Conservation (phyloP, 1,140 invertebrate genomes). For the Euwallacea fornicatus region DNA sequence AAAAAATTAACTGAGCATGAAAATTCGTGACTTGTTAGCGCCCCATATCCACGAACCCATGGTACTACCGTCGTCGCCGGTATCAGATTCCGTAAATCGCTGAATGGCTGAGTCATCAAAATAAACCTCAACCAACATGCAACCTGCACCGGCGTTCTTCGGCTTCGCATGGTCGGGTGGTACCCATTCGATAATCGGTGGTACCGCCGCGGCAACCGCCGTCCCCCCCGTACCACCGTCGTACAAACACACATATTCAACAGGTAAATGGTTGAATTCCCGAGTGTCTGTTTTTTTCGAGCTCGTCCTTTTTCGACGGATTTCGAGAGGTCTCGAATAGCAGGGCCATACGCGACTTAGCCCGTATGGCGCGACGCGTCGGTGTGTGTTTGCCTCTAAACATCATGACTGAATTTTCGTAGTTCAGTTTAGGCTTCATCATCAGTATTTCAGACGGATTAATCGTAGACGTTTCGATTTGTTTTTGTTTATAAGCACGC, state of each 20-base stretch:
- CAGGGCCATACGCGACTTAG: slow-evolving; percentile 25
- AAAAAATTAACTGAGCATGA: background rate
- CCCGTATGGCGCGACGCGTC: slow-evolving; percentile 36
- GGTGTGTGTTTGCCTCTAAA: slow-evolving; percentile 29
- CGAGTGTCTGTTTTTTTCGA: slow-evolving; percentile 29
- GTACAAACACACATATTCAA: slow-evolving; percentile 23
- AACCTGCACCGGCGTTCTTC: slow-evolving; percentile 30
- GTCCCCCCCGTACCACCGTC: background rate
- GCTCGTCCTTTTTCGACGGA: slow-evolving; percentile 36
- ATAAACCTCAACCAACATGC: slow-evolving; percentile 17
- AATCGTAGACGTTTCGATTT: slow-evolving; percentile 21
- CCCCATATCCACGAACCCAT: background rate
- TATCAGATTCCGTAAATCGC: slow-evolving; percentile 18
- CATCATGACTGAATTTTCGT: slow-evolving; percentile 34
- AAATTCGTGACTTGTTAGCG: slow-evolving; percentile 9
- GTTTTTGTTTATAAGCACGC: slow-evolving; percentile 12
- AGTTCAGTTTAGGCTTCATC: slow-evolving; percentile 19
- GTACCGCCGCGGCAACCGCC: slow-evolving; percentile 1
- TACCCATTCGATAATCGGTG: background rate
- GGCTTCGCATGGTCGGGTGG: slow-evolving; percentile 7
- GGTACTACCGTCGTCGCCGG: background rate
- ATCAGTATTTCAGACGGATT: slow-evolving; percentile 25
- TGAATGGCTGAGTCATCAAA: slow-evolving; percentile 26
- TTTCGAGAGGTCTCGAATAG: slow-evolving; percentile 31
- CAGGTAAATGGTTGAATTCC: slow-evolving; percentile 35